Percentiles rank a stretch among this genome's conserved stretches.
These are phyloP conservation scores for Cervus canadensis DNA, from an alignment of 2,113 vertebrate genomes.

Conservation along the genomic window DNA sequence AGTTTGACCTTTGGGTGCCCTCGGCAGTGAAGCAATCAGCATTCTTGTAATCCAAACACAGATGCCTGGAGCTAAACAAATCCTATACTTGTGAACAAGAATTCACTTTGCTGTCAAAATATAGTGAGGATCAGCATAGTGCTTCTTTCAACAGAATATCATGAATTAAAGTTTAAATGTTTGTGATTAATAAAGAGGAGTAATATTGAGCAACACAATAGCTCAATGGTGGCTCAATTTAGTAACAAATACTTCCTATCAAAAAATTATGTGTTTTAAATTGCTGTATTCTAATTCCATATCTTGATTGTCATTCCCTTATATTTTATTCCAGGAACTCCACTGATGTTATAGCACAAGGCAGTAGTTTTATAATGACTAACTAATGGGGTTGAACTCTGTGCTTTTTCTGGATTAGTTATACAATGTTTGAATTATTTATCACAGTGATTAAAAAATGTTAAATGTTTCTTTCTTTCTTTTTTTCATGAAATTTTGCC, in stretches of 20 bases:
- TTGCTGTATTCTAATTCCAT: not conserved
- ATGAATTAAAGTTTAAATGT: slow-evolving; percentile 69
- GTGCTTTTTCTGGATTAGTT: slow-evolving; percentile 70
- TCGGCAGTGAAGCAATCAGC: slow-evolving; percentile 96
- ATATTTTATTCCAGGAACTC: slow-evolving; percentile 69
- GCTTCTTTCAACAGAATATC: slow-evolving; percentile 79
- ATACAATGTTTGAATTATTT: slow-evolving; percentile 72
- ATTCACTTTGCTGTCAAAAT: slow-evolving; percentile 87
- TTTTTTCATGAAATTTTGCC: slow-evolving; percentile 26
- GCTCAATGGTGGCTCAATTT: slow-evolving; percentile 51
- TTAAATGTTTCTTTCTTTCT: not conserved
- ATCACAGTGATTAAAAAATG: slow-evolving; percentile 30
- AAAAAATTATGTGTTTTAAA: slow-evolving; percentile 58
- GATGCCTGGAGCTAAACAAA: slow-evolving; percentile 95
- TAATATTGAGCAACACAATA: slow-evolving; percentile 35
- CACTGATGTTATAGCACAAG: slow-evolving; percentile 47
- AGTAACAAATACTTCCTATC: slow-evolving; percentile 49
- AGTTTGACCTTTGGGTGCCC: slow-evolving; percentile 93
- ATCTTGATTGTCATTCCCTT: slow-evolving; percentile 38
- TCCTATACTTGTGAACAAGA: slow-evolving; percentile 87
- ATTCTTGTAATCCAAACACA: slow-evolving; percentile 96
- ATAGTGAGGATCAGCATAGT: slow-evolving; percentile 82
- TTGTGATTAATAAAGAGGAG: slow-evolving; percentile 69
- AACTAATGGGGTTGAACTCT: slow-evolving; percentile 70
- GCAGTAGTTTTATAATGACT: slow-evolving; percentile 71